Percentiles rank a stretch among this genome's conserved stretches.
These are phyloP conservation scores for Paedocypris micromegethes DNA, from an alignment of 2,797 vertebrate genomes.

Conservation along the genomic window DNA sequence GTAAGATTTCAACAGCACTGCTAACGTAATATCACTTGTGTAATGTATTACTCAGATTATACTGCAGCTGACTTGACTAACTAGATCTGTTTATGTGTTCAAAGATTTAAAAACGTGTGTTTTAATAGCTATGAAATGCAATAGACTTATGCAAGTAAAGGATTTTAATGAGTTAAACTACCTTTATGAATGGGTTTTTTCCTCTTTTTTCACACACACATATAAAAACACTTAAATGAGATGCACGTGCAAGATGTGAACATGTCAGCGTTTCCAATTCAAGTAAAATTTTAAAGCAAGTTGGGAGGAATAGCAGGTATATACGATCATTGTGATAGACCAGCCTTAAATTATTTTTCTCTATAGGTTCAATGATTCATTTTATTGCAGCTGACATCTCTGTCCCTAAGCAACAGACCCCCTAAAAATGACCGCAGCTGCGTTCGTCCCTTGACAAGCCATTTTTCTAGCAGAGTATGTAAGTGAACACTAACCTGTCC, in stretches of 20 bases:
- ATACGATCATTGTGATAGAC: conserved; percentile 25
- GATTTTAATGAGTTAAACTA: no score
- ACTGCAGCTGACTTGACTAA: no score
- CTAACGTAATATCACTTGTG: no score
- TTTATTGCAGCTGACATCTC: conserved; percentile 40
- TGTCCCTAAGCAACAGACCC: conserved; percentile 28
- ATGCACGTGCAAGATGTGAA: neutral
- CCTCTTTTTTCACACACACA: neutral
- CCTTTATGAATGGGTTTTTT: neutral
- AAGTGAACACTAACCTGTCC: conserved; percentile 15
- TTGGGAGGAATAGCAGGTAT: conserved; percentile 7
- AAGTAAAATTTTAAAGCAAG: conserved; percentile 12
- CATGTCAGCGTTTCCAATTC: conserved; percentile 3
- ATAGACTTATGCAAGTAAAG: no score
- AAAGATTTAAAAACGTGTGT: no score
- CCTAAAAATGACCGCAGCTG: conserved; percentile 30
- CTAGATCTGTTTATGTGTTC: no score
- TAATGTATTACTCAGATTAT: no score
- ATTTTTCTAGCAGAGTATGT: conserved; percentile 3
- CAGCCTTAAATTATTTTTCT: conserved; percentile 26
- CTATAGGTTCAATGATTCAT: conserved; percentile 23
- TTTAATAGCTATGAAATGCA: no score
- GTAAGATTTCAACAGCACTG: no score
- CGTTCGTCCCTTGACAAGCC: conserved; percentile 4
- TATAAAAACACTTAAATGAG: neutral